phyloP scores from a whole-genome alignment of 2,113 vertebrate species.

The Poeciliopsis retropinna region DNA sequence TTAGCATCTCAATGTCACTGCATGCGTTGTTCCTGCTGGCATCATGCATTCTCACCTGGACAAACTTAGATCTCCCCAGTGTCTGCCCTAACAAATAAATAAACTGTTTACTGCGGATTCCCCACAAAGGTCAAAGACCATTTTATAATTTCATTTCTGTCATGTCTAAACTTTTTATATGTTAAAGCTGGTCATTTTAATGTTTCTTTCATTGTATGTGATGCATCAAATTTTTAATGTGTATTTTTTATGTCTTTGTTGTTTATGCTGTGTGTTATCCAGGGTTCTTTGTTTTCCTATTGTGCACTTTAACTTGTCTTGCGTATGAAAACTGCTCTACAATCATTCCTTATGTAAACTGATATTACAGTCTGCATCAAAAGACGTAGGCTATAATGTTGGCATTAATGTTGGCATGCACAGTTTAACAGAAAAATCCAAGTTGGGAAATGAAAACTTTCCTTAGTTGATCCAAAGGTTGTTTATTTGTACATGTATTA shows the following conservation, averaged over 20 bases:
- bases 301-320: too few relatives aligned
- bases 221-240: too few relatives aligned
- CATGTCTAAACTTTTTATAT: too few relatives aligned
- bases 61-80: conserved; percentile 46
- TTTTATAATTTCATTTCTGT: not conserved
- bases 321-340: too few relatives aligned
- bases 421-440: conserved; percentile 5
- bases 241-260: too few relatives aligned
- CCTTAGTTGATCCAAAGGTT: not conserved
- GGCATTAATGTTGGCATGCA: not conserved
- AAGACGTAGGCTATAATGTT: not conserved
- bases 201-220: too few relatives aligned
- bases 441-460: conserved; percentile 22
- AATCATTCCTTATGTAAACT: not conserved
- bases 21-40: conserved; percentile 65
- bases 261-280: too few relatives aligned
- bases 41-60: conserved; percentile 54
- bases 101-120: not conserved
- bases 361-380: not conserved
- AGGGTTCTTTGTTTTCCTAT: too few relatives aligned
- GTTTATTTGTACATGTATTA: too few relatives aligned
- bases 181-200: too few relatives aligned
- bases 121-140: not conserved
- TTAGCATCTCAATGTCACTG: conserved; percentile 79
- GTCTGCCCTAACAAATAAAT: not conserved